Conservation (phyloP, 1,140 invertebrate species). For the Sycobia sp. region DNA sequence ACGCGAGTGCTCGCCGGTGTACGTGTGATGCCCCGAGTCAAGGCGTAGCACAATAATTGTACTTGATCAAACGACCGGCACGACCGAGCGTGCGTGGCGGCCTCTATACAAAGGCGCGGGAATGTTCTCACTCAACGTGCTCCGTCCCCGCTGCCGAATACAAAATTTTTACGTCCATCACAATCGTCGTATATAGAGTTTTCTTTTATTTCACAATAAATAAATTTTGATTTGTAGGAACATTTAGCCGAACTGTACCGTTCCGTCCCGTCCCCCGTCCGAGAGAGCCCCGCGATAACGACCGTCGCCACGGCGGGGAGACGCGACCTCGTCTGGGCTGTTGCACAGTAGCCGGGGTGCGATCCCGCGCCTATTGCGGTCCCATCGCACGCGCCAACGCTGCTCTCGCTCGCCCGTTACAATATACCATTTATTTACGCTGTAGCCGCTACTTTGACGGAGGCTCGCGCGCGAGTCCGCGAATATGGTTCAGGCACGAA, state of each 20-base stretch:
- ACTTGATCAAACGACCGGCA: no score
- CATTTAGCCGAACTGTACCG: slow-evolving; percentile 33
- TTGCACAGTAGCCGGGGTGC: no score
- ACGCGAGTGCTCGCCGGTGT: neutral
- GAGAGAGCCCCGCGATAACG: slow-evolving; percentile 15
- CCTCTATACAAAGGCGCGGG: no score
- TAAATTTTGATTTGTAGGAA: slow-evolving; percentile 38
- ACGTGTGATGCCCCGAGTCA: neutral
- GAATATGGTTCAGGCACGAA: slow-evolving; percentile 34
- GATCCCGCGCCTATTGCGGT: no score
- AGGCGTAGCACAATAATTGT: no score
- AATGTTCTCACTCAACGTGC: slow-evolving; percentile 25
- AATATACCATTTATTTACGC: no score
- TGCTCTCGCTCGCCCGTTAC: no score
- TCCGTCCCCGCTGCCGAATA: slow-evolving; percentile 30
- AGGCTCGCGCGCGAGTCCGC: slow-evolving; percentile 2
- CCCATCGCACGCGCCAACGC: no score
- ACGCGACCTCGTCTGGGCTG: no score
- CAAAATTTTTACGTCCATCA: slow-evolving; percentile 38
- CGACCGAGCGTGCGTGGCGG: no score
- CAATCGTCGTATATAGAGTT: slow-evolving; percentile 36
- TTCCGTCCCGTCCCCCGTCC: slow-evolving; percentile 34
- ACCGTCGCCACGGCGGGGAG: no score
- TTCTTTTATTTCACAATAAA: slow-evolving; percentile 35
- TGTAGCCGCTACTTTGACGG: neutral